phyloP scores from a whole-genome alignment of 2,888 invertebrate species.

The Phaedon cochleariae region DNA sequence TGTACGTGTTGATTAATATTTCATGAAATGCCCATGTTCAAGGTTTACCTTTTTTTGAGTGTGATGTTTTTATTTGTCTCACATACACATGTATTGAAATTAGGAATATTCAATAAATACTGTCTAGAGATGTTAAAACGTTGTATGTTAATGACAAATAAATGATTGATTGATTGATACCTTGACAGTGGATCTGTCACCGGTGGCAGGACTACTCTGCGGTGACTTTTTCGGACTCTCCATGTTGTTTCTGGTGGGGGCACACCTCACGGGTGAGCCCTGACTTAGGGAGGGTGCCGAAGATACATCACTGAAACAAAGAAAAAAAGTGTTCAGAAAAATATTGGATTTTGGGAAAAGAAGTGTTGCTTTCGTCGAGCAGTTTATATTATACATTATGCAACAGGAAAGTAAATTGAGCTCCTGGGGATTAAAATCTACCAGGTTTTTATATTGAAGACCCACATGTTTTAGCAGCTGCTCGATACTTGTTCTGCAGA shows the following conservation, averaged over 20 bases:
- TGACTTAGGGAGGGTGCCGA: constrained; percentile 71
- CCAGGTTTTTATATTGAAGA: constrained; percentile 1
- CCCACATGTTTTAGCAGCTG: background rate
- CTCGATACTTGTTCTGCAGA: constrained; percentile 1
- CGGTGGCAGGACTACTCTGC: constrained; percentile 65
- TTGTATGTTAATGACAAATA: no score
- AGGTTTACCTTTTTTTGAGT: no score
- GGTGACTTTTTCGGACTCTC: constrained; percentile 70
- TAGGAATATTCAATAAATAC: no score
- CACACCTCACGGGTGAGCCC: constrained; percentile 65
- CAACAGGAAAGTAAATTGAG: background rate
- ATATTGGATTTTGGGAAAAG: no score
- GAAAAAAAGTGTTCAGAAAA: no score
- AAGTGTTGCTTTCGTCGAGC: no score
- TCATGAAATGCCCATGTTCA: no score
- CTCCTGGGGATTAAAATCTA: background rate
- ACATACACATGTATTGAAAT: no score
- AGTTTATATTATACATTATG: background rate
- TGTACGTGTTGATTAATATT: no score
- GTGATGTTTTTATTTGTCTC: no score
- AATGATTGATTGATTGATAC: no score
- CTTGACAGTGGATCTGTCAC: constrained; percentile 63
- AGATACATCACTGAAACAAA: constrained; percentile 67
- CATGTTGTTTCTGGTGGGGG: constrained; percentile 65
- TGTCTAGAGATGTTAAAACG: no score